Percentiles rank a stretch among this genome's conserved stretches.
Evolutionary conservation across 2,888 invertebrate genomes (phyloP).

Genomic region (Minunthozetes semirufus): DNA sequence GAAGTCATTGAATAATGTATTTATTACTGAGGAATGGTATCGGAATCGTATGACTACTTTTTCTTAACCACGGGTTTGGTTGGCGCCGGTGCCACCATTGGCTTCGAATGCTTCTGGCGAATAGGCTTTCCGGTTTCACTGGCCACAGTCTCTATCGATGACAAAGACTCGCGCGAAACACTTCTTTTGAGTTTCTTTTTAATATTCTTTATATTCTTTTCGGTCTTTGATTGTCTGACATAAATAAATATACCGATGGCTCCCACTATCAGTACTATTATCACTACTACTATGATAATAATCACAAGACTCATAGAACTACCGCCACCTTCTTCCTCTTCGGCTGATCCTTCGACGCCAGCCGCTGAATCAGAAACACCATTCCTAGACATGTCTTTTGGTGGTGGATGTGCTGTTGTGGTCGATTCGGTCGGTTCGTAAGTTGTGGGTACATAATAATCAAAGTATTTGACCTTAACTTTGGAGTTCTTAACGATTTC

Average conservation of each 20-base stretch:
- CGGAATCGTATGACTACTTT: background rate
- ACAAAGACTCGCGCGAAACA: background rate
- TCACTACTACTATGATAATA: background rate
- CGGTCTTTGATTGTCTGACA: background rate
- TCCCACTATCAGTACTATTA: background rate
- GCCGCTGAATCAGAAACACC: background rate
- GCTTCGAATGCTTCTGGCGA: background rate
- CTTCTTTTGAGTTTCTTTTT: background rate
- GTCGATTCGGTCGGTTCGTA: background rate
- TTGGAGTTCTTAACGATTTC: background rate
- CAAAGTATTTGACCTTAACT: background rate
- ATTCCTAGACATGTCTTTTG: background rate
- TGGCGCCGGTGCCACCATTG: too few relatives aligned
- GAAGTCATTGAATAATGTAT: too few relatives aligned
- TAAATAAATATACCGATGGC: background rate
- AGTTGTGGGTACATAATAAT: background rate
- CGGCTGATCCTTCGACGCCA: background rate
- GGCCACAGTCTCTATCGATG: background rate
- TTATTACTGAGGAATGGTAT: too few relatives aligned
- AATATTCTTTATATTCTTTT: background rate
- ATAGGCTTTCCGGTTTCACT: background rate
- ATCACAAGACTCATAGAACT: background rate
- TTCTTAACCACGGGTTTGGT: background rate
- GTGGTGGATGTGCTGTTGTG: background rate
- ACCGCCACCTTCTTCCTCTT: background rate